These are phyloP conservation scores for Marasmarcha lunaedactyla DNA, from an alignment of 2,888 invertebrate genomes.

Conservation along the genomic window DNA sequence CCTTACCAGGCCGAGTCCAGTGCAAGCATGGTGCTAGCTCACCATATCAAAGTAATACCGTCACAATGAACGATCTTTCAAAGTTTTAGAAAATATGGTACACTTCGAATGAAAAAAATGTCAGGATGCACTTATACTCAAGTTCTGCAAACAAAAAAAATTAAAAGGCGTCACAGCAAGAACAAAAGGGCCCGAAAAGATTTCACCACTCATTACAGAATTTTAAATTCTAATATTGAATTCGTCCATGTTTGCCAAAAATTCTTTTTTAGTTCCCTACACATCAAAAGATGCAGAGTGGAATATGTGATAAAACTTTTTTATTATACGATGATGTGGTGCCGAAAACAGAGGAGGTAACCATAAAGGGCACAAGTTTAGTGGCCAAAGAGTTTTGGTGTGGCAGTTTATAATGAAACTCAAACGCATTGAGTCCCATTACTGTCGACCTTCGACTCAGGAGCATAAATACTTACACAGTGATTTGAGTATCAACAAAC, in stretches of 20 bases:
- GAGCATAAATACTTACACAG: conserved; percentile 17
- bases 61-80: too few relatives aligned
- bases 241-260: conserved; percentile 12
- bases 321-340: conserved; percentile 3
- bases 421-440: conserved; percentile 16
- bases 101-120: conserved; percentile 9
- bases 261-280: conserved; percentile 12
- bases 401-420: conserved; percentile 13
- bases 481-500: conserved; percentile 17
- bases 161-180: too few relatives aligned
- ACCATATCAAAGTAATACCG: too few relatives aligned
- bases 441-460: conserved; percentile 16
- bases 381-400: conserved; percentile 9
- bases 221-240: conserved; percentile 9
- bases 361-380: conserved; percentile 4
- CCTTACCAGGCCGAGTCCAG: neutral
- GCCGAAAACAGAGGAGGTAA: conserved; percentile 3
- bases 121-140: conserved; percentile 13
- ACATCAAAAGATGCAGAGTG: conserved; percentile 13
- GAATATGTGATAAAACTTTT: conserved; percentile 10
- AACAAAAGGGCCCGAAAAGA: too few relatives aligned
- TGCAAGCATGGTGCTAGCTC: too few relatives aligned
- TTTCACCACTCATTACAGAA: conserved; percentile 10
- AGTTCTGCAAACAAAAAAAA: conserved; percentile 12
- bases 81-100: conserved; percentile 5